Evolutionary conservation across 2,797 vertebrate species (phyloP), one percentile per base, ranked within the genome.

Genomic region (Pipistrellus nathusii): DNA sequence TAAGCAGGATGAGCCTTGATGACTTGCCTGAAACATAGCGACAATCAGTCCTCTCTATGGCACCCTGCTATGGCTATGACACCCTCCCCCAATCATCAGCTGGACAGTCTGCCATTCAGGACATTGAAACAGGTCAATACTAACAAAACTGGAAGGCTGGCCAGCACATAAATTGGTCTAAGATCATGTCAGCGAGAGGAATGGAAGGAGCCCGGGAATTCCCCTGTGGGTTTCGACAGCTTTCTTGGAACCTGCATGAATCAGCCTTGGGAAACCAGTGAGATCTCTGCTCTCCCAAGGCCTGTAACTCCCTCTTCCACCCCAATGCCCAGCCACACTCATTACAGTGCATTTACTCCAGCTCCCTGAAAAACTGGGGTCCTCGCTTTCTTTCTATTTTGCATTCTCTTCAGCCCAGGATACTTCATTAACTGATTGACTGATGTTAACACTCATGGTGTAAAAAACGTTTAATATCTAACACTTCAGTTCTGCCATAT

Each of bases 191-290:
- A 90, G 80, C 82, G 53, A 68, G 87, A 85, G 44, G 69, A 62
- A 90, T 44, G 82, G 73, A 78, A 89, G 51, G 81, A 66, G 68
- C 13, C 1, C 0, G 90, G 84, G 81, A 90, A 88, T 88, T 94
- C 64, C 92, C 75, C 87, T 69, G 20, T 5, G 41, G 51, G 62
- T 57, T 86, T 90, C 84, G 7, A 72, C 8, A 71, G 59, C 87
- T 62, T 78, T 80, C 48, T 59, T 21, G 35, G 90, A 59, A 73
- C 83, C 89, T 75, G 48, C 12, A 87, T 82, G 85, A 97, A 94
- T 91, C 80, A 81, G 76, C 51, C 68, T 85, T 20, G 41, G 85
- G 90, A 96, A 71, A 18, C 23, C 51, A 76, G n/a, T 8, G 20
- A 86, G 73, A 77, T 44, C 21, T n/a, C 46, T 57, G 80, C 59